Evolutionary conservation across 1,140 invertebrate genomes (phyloP), one percentile per base, ranked within the genome.

Genomic region (Eciton burchellii): DNA sequence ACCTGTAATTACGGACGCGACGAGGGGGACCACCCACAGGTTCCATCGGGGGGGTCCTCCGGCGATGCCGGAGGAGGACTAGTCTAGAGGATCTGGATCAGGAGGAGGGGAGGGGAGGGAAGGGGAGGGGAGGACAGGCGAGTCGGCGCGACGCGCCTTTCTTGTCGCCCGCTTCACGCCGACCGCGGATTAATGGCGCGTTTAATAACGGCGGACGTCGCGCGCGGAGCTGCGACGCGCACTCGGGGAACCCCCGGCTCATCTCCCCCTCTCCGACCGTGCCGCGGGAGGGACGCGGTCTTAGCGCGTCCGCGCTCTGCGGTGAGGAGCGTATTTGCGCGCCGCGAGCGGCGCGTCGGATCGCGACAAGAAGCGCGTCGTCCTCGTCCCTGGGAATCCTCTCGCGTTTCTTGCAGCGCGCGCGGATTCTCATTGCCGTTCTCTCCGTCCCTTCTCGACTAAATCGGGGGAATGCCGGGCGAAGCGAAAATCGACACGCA

Each of bases 1-100:
- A 93, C 92, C 92, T 92, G 92, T 93, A 94, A 93, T 94, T 94
- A 94, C 86, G 91, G 88, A 70, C 88, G 89, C 84, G 84, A 49
- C 45, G 76, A 54, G 84, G 72, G 74, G 56, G 87, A 88, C 83
- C 93, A 93, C 92, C 92, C 90, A 92, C 91, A 90, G 90, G 87
- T 89, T 60, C 41, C 71, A 83, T 65, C 85, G 77, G 77, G 21
- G 62, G 43, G 41, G 41, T 49, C 57, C 29, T 52, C 41, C 54
- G 49, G 68, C 29, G 68, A 56, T 19, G 16, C 21, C 43, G 12
- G 85, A 68, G 57, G 49, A 57, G 41, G 65, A 86, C 49, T n/a
- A n/a, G n/a, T n/a, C n/a, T n/a, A n/a, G 41, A 77, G 65, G 41
- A 81, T 83, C 81, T 87, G 73, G 81, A 66, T 74, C 81, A 83